A percentile compares a stretch with the other conserved stretches of the same genome.
Conservation (phyloP, 2,888 invertebrate species). For the Tridacna crocea region DNA sequence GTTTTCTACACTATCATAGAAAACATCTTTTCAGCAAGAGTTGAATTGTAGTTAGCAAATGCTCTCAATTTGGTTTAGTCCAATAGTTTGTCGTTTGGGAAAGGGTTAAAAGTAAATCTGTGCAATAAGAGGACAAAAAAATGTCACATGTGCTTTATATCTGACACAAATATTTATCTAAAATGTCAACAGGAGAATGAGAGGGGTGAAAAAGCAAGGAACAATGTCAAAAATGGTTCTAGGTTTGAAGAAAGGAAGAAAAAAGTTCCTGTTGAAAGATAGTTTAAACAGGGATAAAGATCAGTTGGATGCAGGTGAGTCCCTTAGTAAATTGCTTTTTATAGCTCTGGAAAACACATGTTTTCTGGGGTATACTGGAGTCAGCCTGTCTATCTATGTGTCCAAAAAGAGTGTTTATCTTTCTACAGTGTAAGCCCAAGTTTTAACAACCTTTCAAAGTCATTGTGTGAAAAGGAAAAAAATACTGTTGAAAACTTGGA, state of each 20-base stretch:
- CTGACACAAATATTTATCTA: too few relatives aligned
- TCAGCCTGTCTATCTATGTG: too few relatives aligned
- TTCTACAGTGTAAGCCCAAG: too few relatives aligned
- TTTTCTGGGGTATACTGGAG: too few relatives aligned
- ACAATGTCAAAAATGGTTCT: slow-evolving; percentile 67
- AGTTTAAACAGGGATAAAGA: slow-evolving; percentile 54
- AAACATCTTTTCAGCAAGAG: too few relatives aligned
- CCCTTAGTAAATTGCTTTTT: too few relatives aligned
- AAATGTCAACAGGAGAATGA: slow-evolving; percentile 44
- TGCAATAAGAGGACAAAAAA: not conserved
- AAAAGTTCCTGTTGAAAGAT: slow-evolving; percentile 63
- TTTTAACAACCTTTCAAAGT: too few relatives aligned
- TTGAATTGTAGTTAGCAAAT: too few relatives aligned
- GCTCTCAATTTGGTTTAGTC: not conserved
- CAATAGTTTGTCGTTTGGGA: not conserved
- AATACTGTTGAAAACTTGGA: too few relatives aligned
- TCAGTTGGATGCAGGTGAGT: slow-evolving; percentile 4
- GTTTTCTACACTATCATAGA: too few relatives aligned
- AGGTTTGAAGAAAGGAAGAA: slow-evolving; percentile 69
- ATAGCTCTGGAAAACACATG: not conserved
- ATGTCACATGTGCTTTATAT: not conserved
- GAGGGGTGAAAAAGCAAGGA: slow-evolving; percentile 63
- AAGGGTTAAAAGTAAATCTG: not conserved
- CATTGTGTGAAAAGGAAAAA: too few relatives aligned
- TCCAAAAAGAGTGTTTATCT: not conserved